Evolutionary conservation across 2,888 invertebrate genomes (phyloP), one percentile per base, ranked within the genome.

Genomic region (Synanthedon vespiformis): DNA sequence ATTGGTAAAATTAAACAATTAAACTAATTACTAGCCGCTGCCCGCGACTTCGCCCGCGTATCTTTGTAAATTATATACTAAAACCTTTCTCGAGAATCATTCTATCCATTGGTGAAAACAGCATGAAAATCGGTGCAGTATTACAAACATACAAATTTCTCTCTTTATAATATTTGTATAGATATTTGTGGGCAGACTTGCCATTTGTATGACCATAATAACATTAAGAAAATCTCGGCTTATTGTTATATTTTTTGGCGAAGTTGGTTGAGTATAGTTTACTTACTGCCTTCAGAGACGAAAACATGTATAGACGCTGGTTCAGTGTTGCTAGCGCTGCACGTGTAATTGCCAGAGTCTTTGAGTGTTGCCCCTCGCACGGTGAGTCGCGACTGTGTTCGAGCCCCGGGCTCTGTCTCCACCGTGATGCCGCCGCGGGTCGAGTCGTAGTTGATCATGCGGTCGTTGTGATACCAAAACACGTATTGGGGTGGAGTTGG

Each of bases 401-500:
- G 89, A 56, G 94, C 92, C 47, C 95, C 95, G 53, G 95, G 95
- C 76, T 94, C 93, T 48, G 95, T 96, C 83, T 95, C 94, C 64
- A 96, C 95, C 40, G 92, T 92, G 68, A 95, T 95, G 41, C 95
- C 93, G 22, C 87, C 87, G 63, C 96, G 90, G 49, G 93, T 91
- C 56, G 92, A 94, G 80, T 96, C 96, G 83, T 96, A 96, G 89
- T 96, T 96, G 81, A 96, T 96, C 93, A 96, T 95, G 66, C 94
- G 92, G 77, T 94, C 94, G 84, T 97, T 96, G 89, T 96, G 96
- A 87, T 95, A 96, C 96, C 96, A 97, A 89, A 96, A 96, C 63
- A 97, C 96, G 89, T 95, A 97, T 77, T 96, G 95, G 27, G 96
- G 96, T 54, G 96, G 96, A 59, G 94, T 94, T 52, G 96, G 96